phyloP scores from a whole-genome alignment of 2,888 invertebrate species.

The Lucinisca nassula region DNA sequence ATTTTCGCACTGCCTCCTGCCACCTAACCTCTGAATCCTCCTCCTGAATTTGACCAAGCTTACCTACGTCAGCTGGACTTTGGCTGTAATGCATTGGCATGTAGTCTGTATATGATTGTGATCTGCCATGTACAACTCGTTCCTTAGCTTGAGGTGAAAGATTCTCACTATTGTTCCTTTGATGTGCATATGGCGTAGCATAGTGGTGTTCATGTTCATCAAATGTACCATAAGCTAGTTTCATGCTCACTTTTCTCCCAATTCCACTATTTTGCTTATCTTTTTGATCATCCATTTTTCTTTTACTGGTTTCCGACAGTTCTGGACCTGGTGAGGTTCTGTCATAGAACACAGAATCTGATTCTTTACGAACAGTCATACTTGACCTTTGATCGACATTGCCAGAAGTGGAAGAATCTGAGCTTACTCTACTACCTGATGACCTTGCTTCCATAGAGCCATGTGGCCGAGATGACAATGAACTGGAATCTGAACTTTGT shows the following conservation, averaged over 20 bases:
- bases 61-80: conserved; percentile 63
- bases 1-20: conserved; percentile 72
- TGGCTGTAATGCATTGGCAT: conserved; percentile 70
- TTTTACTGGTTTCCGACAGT: not conserved
- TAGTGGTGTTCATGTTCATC: conserved; percentile 78
- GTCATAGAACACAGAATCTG: conserved; percentile 78
- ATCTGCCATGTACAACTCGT: conserved; percentile 56
- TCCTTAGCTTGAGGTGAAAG: conserved; percentile 47
- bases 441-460: conserved; percentile 77
- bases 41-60: conserved; percentile 79
- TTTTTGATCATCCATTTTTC: not conserved
- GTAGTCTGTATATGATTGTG: conserved; percentile 70
- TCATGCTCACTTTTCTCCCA: conserved; percentile 80
- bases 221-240: conserved; percentile 83
- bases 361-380: conserved; percentile 45
- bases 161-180: conserved; percentile 71
- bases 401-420: conserved; percentile 63
- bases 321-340: conserved; percentile 50
- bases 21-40: conserved; percentile 74
- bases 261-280: conserved; percentile 47
- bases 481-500: conserved; percentile 61
- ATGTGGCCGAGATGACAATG: conserved; percentile 73
- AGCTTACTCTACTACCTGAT: conserved; percentile 74
- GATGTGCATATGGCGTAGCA: conserved; percentile 65
- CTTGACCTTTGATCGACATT: conserved; percentile 24